Percentiles rank a stretch among this genome's conserved stretches.
phyloP scores from a whole-genome alignment of 2,113 vertebrate genomes.

The Nycticryphes semicollaris region DNA sequence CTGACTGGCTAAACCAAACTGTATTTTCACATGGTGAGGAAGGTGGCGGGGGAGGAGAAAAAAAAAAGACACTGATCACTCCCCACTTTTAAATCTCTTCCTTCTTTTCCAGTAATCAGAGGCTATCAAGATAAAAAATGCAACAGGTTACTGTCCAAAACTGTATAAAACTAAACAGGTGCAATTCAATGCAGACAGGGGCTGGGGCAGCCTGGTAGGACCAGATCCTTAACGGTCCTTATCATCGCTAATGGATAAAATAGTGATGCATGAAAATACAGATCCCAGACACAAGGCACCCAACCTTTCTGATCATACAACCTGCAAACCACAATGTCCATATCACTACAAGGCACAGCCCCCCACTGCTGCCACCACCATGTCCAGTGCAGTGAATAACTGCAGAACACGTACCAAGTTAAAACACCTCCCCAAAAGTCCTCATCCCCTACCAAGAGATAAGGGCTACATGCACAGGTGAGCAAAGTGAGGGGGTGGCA shows the following conservation, averaged over 20 bases:
- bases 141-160: not conserved
- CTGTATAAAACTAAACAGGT: fast-evolving
- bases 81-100: not conserved
- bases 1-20: not conserved
- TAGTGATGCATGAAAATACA: fast-evolving
- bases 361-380: fast-evolving
- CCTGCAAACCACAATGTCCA: not conserved
- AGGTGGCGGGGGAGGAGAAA: not conserved
- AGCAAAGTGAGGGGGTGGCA: not conserved
- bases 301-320: not conserved
- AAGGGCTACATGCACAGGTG: not conserved
- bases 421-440: not conserved
- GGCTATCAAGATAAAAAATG: not conserved
- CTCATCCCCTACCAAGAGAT: not conserved
- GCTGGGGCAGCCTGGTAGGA: not conserved
- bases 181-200: not conserved
- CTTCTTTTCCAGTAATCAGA: not conserved
- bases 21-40: not conserved
- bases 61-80: not conserved
- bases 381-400: fast-evolving
- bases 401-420: not conserved
- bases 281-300: not conserved
- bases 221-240: not conserved
- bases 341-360: not conserved
- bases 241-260: not conserved